Conservation (phyloP, 2,888 invertebrate genomes). For the Ashinkailepas kermadecensis region DNA sequence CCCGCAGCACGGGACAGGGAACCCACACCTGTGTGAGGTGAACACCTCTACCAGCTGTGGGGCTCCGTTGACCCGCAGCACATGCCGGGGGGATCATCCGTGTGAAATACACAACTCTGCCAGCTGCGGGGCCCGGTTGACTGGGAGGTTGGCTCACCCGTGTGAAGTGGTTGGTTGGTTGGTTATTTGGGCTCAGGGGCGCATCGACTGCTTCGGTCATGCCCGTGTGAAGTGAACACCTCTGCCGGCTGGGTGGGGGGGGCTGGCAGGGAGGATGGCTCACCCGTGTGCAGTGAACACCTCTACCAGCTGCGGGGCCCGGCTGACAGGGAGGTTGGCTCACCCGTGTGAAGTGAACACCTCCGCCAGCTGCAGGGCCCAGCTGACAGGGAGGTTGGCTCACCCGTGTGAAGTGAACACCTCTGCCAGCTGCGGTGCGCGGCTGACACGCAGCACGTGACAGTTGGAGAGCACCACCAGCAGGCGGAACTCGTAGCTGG, state of each 20-base stretch:
- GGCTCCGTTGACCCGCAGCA: too few species aligned
- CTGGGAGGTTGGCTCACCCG: background rate
- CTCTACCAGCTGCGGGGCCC: background rate
- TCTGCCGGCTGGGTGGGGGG: too few species aligned
- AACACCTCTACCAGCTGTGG: too few species aligned
- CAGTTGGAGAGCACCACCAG: constrained; percentile 51
- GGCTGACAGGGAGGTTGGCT: background rate
- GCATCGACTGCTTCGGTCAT: too few species aligned
- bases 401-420: constrained; percentile 6
- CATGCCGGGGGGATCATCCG: background rate
- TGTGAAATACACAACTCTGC: background rate
- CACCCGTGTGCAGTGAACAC: constrained; percentile 11
- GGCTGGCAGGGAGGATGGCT: background rate
- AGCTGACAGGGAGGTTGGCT: constrained; percentile 35
- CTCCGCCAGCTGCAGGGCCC: constrained; percentile 26
- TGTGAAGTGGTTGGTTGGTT: too few species aligned
- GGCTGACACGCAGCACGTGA: constrained; percentile 39
- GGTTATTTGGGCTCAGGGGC: too few species aligned
- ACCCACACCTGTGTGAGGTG: background rate
- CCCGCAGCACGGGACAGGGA: too few species aligned
- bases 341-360: constrained; percentile 6
- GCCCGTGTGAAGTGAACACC: background rate
- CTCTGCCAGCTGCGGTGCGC: constrained; percentile 27
- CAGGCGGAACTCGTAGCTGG: constrained; percentile 31
- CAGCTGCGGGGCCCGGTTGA: background rate